A percentile compares a stretch with the other conserved stretches of the same genome.
Conservation (phyloP, 2,888 invertebrate genomes). For the Apodemia mormo region DNA sequence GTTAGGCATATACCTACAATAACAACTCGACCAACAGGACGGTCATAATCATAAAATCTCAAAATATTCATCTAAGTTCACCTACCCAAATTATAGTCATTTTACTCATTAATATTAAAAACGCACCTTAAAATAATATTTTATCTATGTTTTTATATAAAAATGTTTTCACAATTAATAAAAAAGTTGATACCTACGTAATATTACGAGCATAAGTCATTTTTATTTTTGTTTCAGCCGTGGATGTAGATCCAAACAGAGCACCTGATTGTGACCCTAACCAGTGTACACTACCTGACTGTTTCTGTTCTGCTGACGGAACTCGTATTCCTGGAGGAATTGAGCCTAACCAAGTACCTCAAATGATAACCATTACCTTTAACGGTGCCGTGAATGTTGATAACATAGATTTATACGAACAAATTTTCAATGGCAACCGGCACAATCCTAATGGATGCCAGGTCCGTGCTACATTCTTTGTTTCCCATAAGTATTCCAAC, state of each 20-base stretch:
- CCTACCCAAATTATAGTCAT: no score
- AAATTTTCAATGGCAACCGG: slow-evolving; percentile 92
- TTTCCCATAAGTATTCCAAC: slow-evolving; percentile 95
- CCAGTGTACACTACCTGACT: slow-evolving; percentile 93
- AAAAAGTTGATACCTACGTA: no score
- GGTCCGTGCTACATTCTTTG: slow-evolving; percentile 94
- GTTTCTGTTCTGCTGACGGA: slow-evolving; percentile 96
- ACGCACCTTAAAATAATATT: no score
- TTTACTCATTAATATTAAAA: no score
- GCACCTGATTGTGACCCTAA: slow-evolving; percentile 95
- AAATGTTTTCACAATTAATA: no score
- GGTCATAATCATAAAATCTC: no score
- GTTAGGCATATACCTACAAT: no score
- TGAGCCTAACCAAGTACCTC: slow-evolving; percentile 92
- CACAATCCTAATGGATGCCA: slow-evolving; percentile 95
- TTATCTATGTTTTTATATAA: no score
- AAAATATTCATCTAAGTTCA: no score
- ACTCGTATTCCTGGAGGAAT: slow-evolving; percentile 93
- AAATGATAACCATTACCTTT: slow-evolving; percentile 96
- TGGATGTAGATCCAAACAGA: slow-evolving; percentile 94
- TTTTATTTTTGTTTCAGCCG: slow-evolving; percentile 82
- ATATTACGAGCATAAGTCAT: neutral
- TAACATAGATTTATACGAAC: slow-evolving; percentile 95
- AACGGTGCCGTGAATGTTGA: slow-evolving; percentile 96
- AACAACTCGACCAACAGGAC: no score